A percentile compares a stretch with the other conserved stretches of the same genome.
These are phyloP conservation scores for Pycnonotus jocosus DNA, from an alignment of 2,113 vertebrate genomes.

Conservation along the genomic window DNA sequence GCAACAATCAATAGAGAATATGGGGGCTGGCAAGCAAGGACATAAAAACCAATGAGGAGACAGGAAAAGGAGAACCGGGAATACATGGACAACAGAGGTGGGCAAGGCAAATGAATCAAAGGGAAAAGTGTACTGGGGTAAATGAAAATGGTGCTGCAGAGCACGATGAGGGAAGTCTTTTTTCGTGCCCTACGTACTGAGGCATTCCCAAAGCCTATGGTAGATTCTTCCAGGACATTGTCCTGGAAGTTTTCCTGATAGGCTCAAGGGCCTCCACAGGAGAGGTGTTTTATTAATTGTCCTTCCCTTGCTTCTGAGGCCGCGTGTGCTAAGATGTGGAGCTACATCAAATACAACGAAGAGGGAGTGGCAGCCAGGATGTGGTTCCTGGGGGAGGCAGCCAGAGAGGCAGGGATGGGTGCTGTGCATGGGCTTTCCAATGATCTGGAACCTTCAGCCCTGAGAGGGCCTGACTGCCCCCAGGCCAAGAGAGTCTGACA, in stretches of 20 bases:
- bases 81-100: background rate
- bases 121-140: background rate
- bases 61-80: background rate
- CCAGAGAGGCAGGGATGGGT: background rate
- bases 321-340: fast-evolving
- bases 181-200: background rate
- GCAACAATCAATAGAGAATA: background rate
- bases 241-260: background rate
- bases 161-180: background rate
- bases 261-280: background rate
- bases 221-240: background rate
- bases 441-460: background rate
- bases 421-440: background rate
- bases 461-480: background rate
- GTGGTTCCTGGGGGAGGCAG: background rate
- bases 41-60: background rate
- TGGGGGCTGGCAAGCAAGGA: background rate
- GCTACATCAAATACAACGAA: background rate
- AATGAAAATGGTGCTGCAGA: background rate
- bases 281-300: background rate
- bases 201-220: background rate
- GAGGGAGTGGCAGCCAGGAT: background rate
- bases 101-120: background rate
- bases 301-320: background rate
- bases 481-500: background rate